Percentiles rank a stretch among this genome's conserved stretches.
Conservation (phyloP, 1,140 invertebrate species). For the Drosophila parvula region DNA sequence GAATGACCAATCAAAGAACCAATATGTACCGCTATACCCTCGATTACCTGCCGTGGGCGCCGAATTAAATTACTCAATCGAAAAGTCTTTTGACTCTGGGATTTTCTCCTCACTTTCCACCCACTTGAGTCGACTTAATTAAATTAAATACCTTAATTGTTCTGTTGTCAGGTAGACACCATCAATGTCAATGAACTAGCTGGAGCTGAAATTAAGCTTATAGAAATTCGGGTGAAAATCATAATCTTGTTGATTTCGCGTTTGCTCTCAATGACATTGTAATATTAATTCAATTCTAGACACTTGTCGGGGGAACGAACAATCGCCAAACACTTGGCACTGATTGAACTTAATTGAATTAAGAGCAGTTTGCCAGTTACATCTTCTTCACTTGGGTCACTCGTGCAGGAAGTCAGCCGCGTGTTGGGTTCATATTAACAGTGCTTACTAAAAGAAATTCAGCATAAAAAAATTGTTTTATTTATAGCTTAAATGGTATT, state of each 20-base stretch:
- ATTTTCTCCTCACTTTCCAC: conserved; percentile 1
- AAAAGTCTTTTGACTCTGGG: conserved; percentile 13
- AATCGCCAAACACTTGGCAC: conserved; percentile 67
- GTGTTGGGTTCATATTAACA: conserved; percentile 12
- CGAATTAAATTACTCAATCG: conserved; percentile 24
- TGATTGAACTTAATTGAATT: conserved; percentile 79
- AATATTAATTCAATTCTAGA: conserved; percentile 72
- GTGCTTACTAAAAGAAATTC: neutral
- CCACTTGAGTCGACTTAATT: conserved; percentile 41
- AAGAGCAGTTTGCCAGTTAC: conserved; percentile 64
- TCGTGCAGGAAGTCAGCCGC: conserved; percentile 48
- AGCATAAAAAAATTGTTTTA: neutral
- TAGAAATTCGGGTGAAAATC: conserved; percentile 1
- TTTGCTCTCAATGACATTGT: conserved; percentile 40
- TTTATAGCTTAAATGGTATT: neutral
- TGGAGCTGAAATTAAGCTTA: neutral
- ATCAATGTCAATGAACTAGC: conserved; percentile 50
- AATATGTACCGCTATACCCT: conserved; percentile 4
- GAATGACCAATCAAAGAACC: conserved; percentile 5
- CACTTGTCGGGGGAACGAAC: conserved; percentile 47
- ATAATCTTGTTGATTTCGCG: neutral
- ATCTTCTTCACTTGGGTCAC: conserved; percentile 37
- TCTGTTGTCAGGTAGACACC: conserved; percentile 52
- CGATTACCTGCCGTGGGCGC: conserved; percentile 22
- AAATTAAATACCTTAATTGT: conserved; percentile 63